Base-by-base conservation (phyloP, 2,113 vertebrate species). In the Pleuronectes platessa region DNA sequence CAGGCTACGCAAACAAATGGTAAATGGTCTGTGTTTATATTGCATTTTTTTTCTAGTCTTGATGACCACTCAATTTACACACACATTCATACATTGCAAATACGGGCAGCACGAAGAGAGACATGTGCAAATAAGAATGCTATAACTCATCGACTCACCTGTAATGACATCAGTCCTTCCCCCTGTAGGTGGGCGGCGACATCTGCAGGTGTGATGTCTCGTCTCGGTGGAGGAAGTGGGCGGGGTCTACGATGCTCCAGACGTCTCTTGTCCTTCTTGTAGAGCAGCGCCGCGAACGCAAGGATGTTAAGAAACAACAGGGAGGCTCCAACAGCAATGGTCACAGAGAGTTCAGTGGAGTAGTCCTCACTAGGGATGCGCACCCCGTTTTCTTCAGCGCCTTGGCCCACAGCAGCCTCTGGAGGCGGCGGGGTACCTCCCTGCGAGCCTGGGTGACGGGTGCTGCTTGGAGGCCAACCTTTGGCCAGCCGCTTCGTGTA, bases 251-350 rank as follows among this genome's bases (percentile, higher is more conserved):
- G 90, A 21, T 93, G 92, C 90, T 98, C 97, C 0, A 97, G 95
- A 0, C 96, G 96, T 7, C 97, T 62, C 85, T 98, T 98, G 91
- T 99, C 98, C 82, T 98, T 98, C 89, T 99, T 99, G 90, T 99
- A 99, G 75, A 98, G 97, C 0, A 99, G 85, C 0, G 98, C 98
- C 0, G 98, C 98, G 15, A 99, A 99, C 0, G 98, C 98, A 68
- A 99, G 88, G 89, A 99, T 98, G 88, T 99, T 99, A 0, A 99
- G 95, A 86, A 99, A 99, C 4, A 99, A 91, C 51, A 99, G 82
- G 0, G 98, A 99, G 0, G 98, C 97, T 2, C 98, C 98, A 47
- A 99, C 98, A 0, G 98, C 98, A 31, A 99, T 98, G n/a, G 98
- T 99, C 70, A 99, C 98, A 0, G 97, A 98, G 35, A 99, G 87